Percentiles rank a stretch among this genome's conserved stretches.
These are phyloP conservation scores for Pachliopta kotzebuea DNA, from an alignment of 2,888 invertebrate species.

Conservation along the genomic window DNA sequence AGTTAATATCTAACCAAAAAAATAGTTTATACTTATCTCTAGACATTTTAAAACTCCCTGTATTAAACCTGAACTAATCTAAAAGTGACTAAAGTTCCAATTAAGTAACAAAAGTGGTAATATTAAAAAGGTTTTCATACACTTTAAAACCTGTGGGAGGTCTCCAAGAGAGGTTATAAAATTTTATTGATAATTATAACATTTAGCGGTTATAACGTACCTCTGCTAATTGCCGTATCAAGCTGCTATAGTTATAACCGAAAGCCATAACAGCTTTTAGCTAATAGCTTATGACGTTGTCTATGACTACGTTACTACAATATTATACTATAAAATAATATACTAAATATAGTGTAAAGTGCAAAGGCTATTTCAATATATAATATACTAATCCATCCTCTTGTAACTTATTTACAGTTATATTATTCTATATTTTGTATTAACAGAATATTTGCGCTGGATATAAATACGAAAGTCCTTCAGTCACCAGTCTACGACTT, in stretches of 20 bases:
- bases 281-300: slow-evolving; percentile 1
- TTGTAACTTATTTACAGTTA: no score
- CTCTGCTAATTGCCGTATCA: slow-evolving; percentile 7
- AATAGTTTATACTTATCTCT: no score
- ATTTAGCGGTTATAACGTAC: slow-evolving; percentile 6
- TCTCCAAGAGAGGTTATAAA: background rate
- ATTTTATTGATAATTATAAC: slow-evolving; percentile 6
- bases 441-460: no score
- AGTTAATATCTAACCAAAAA: slow-evolving; percentile 7
- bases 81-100: no score
- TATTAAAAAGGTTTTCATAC: background rate
- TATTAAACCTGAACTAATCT: no score
- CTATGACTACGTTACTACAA: background rate
- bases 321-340: background rate
- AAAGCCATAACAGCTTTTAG: slow-evolving; percentile 3
- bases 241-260: slow-evolving; percentile 14
- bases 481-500: no score
- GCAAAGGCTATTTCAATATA: background rate
- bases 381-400: no score
- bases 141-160: background rate
- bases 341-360: background rate
- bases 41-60: no score
- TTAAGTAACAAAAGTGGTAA: no score
- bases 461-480: no score
- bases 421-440: no score